Evolutionary conservation across 2,113 vertebrate species (phyloP).

Genomic region (Thunnus thynnus): DNA sequence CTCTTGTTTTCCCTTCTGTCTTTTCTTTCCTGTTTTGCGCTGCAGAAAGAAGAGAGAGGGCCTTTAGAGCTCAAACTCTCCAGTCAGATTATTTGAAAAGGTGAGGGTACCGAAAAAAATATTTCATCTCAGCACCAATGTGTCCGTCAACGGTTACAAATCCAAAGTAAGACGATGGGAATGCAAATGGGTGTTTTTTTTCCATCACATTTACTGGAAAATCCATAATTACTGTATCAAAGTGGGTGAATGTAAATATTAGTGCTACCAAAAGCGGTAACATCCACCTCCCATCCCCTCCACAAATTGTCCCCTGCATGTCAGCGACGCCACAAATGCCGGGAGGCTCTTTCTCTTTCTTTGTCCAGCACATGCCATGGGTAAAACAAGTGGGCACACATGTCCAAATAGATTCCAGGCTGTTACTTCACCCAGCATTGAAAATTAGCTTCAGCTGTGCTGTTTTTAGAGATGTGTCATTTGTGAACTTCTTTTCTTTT

Average conservation of each 20-base stretch:
- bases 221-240: slow-evolving; percentile 37
- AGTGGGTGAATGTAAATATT: slow-evolving; percentile 48
- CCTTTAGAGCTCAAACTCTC: slow-evolving; percentile 33
- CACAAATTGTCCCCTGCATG: slow-evolving; percentile 22
- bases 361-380: slow-evolving; percentile 23
- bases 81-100: slow-evolving; percentile 24
- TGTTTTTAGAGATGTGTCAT: slow-evolving; percentile 4
- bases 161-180: not conserved
- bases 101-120: slow-evolving; percentile 8
- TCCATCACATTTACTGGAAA: slow-evolving; percentile 37
- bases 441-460: slow-evolving; percentile 2
- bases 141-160: slow-evolving; percentile 13
- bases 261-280: slow-evolving; percentile 17
- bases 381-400: slow-evolving; percentile 28
- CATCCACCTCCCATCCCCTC: slow-evolving; percentile 2
- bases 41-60: slow-evolving; percentile 1
- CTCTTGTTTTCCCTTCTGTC: not conserved
- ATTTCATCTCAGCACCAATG: slow-evolving; percentile 29
- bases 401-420: slow-evolving; percentile 7
- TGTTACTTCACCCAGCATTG: slow-evolving; percentile 5
- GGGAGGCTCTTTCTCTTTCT: slow-evolving; percentile 10
- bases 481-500: not conserved
- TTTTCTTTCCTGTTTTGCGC: not conserved
- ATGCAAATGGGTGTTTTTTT: not conserved
- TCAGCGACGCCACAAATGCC: not conserved